These are phyloP conservation scores for Hydrolagus affinis DNA, from an alignment of 2,113 vertebrate species.

Conservation along the genomic window DNA sequence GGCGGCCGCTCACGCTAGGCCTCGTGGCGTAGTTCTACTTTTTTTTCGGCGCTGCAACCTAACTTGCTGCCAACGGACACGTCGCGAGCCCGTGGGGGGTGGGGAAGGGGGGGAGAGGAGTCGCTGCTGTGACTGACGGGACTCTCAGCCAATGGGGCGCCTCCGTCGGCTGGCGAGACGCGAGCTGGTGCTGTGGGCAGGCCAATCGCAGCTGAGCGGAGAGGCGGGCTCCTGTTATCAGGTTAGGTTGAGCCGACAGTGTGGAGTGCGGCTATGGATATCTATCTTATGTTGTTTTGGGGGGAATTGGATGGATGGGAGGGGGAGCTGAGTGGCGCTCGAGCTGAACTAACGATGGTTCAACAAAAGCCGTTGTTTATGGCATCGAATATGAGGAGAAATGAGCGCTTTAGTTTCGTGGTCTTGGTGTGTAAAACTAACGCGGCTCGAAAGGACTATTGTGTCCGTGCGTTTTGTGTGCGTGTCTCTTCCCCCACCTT, in stretches of 20 bases:
- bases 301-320: background rate
- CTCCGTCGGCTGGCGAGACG: background rate
- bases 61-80: slow-evolving; percentile 37
- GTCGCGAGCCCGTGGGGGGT: slow-evolving; percentile 52
- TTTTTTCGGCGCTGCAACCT: background rate
- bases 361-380: no score
- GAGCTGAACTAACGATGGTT: no score
- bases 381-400: no score
- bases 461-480: no score
- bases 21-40: slow-evolving; percentile 81
- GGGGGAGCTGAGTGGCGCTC: background rate
- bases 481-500: no score
- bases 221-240: background rate
- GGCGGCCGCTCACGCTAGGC: slow-evolving; percentile 55
- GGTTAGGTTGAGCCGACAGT: background rate
- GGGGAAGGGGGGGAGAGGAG: slow-evolving; percentile 48
- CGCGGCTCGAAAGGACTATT: no score
- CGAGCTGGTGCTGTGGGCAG: background rate
- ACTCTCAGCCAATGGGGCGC: background rate
- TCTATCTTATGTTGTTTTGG: no score
- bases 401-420: no score
- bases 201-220: background rate
- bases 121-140: slow-evolving; percentile 36
- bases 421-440: no score
- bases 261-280: background rate